A percentile compares a stretch with the other conserved stretches of the same genome.
phyloP scores from a whole-genome alignment of 2,113 vertebrate genomes.

The Pelusios castaneus region DNA sequence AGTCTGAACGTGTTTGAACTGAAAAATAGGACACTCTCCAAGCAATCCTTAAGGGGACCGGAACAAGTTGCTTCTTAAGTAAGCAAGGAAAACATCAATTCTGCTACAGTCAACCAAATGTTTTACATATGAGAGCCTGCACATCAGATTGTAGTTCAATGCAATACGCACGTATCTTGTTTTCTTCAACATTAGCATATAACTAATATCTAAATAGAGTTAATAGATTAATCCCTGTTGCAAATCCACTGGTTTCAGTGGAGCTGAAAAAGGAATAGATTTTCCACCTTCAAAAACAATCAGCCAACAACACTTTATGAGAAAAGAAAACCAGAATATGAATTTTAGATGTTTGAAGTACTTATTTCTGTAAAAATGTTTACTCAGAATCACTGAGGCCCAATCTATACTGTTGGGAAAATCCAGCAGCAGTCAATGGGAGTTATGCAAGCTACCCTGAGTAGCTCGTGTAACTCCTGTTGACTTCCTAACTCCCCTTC shows the following conservation, averaged over 20 bases:
- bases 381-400: not conserved
- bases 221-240: not conserved
- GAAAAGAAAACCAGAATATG: not conserved
- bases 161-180: not conserved
- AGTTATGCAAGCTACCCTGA: too few species aligned
- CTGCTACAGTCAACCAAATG: not conserved
- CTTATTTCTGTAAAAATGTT: not conserved
- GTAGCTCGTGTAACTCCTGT: too few species aligned
- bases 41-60: not conserved
- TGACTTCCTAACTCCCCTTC: too few species aligned
- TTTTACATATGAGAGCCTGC: not conserved
- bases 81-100: not conserved
- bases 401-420: too few species aligned
- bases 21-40: not conserved
- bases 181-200: not conserved
- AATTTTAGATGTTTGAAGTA: not conserved
- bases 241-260: not conserved
- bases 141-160: not conserved
- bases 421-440: too few species aligned
- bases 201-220: not conserved
- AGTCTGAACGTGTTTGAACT: not conserved
- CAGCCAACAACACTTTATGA: not conserved
- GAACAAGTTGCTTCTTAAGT: not conserved
- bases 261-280: not conserved
- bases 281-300: not conserved